Conservation (phyloP, 1,140 invertebrate genomes). For the Plutomurus gul region DNA sequence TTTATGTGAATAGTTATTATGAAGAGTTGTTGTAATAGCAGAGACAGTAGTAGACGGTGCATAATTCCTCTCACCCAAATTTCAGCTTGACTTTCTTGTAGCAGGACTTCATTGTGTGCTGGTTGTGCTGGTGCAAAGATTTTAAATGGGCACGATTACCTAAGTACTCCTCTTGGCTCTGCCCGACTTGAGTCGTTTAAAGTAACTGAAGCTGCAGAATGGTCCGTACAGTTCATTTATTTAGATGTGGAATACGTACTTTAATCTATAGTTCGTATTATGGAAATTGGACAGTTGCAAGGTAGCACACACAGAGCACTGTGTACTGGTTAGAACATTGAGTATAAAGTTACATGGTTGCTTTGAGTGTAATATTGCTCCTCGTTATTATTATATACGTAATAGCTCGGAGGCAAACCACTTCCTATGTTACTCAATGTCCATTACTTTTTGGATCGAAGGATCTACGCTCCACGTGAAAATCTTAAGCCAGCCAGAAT, state of each 20-base stretch:
- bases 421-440: constrained; percentile 33
- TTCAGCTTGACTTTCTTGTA: constrained; percentile 47
- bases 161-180: constrained; percentile 6
- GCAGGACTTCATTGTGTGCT: constrained; percentile 46
- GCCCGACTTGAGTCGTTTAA: neutral
- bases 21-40: neutral
- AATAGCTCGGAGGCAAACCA: constrained; percentile 31
- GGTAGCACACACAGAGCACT: neutral
- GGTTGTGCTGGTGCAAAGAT: neutral
- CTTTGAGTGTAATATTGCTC: neutral
- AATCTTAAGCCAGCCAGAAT: too few relatives aligned
- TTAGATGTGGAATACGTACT: neutral
- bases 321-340: too few relatives aligned
- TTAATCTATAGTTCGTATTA: constrained; percentile 1
- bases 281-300: constrained; percentile 2
- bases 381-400: constrained; percentile 27
- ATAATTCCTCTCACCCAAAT: constrained; percentile 43
- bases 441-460: constrained; percentile 19
- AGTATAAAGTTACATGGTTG: constrained; percentile 17
- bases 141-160: neutral
- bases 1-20: too few relatives aligned
- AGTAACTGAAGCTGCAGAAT: neutral
- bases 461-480: too few relatives aligned
- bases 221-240: neutral
- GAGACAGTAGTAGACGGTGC: too few relatives aligned